Base-by-base conservation (phyloP, 2,888 invertebrate genomes). In the Tenodera sinensis region DNA sequence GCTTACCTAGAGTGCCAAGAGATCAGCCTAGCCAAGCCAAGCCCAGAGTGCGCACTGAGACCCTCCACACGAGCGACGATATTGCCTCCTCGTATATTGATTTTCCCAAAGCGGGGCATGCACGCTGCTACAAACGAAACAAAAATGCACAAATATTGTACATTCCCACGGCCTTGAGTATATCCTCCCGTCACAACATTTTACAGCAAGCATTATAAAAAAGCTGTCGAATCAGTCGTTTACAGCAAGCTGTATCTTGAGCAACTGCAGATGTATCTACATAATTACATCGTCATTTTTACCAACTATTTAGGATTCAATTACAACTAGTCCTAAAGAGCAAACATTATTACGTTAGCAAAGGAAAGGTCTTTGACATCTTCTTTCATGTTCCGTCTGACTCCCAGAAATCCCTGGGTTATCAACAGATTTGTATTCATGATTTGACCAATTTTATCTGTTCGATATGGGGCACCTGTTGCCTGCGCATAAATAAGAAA, bases 81-180 rank as follows among this genome's bases (percentile, higher is more conserved):
- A 71, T 71, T 71, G 54, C 54, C 71, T 27, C 54, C 71, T 27
- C 88, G 54, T 81, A 86, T 86, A 86, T 86, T 86, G 86, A 86
- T 86, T 86, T 86, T 81, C 81, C 71, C 30, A 28, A 86, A 86
- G 81, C 81, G 86, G 86, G 86, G 71, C 71, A 85, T 54, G 54
- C 54, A 47, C 85, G 54, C 27, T 15, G 85, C 85, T 71, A 71
- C 54, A 71, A 71, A 71, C 54, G 20, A 71, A 71, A 71, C 20
- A 71, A 71, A 71, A 71, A 71, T 20, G 54, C 54, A 71, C 54
- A 71, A 71, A 71, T 71, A 71, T 71, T 25, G 54, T 20, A 71
- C 54, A 71, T 20, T 25, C 54, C 54, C 20, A 71, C 15, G 20
- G 54, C 3, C 54, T 71, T 71, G 25, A 8, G 6, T 25, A 20